Base-by-base conservation (phyloP, 1,140 invertebrate species). In the Pogonomyrmex barbatus region DNA sequence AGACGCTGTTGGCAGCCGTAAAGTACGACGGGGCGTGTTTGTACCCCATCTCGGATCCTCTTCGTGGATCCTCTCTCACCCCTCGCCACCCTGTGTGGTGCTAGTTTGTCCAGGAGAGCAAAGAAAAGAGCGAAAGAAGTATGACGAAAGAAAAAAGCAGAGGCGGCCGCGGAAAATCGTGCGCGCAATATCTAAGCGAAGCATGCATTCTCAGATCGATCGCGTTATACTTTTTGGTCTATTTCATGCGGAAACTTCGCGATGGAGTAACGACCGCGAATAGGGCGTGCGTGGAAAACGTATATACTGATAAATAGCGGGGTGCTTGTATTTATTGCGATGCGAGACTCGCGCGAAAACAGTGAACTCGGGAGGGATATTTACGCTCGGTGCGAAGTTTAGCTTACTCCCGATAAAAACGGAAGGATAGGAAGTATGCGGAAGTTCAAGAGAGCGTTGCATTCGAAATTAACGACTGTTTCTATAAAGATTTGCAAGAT, bases 101-200 rank as follows among this genome's bases (percentile, higher is more conserved):
- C 58, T 65, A 60, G 62, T 78, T 89, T 68, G 54, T 75, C 54
- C 45, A 65, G n/a, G 68, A 75, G 67, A 75, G 67, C 56, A 85
- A 77, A 78, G 75, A 58, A 67, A 67, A 85, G 67, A 58, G 24
- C 24, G 8, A 70, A 58, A 67, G 30, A 58, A 42, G 14, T 36
- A 75, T 14, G 47, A 52, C 81, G 63, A 63, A 58, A 88, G 86
- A 88, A 90, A 91, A 85, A 88, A 87, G 85, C 58, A 39, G 89
- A 85, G 73, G 65, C 73, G 87, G 88, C 91, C 87, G 87, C 83
- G 56, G 85, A 89, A 92, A 93, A 93, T 93, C 91, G 92, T 91
- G 92, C 89, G 86, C 90, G 91, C 89, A 92, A 93, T 93, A 92
- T 92, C 84, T 86, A 92, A 91, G 91, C 87, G 88, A 73, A 86